A percentile compares a stretch with the other conserved stretches of the same genome.
These are phyloP conservation scores for Philopedon plagiatum DNA, from an alignment of 2,888 invertebrate species.

Conservation along the genomic window DNA sequence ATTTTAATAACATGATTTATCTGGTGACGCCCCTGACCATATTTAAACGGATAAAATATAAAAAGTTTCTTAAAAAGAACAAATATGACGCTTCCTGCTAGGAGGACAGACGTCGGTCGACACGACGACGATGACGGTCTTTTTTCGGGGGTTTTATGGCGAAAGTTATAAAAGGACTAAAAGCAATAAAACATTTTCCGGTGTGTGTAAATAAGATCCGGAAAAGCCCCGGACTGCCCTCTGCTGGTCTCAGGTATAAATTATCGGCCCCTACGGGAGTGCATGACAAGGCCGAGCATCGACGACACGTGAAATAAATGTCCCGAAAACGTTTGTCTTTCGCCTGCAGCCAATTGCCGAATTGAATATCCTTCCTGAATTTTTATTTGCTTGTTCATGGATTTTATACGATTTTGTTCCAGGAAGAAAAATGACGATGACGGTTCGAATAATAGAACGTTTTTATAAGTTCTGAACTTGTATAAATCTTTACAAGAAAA, in stretches of 20 bases:
- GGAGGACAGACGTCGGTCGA: too few species aligned
- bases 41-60: conserved; percentile 14
- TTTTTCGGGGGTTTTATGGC: conserved; percentile 37
- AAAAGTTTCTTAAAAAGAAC: conserved; percentile 21
- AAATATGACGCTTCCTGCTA: conserved; percentile 30
- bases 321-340: conserved; percentile 57
- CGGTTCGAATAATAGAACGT: too few species aligned
- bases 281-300: conserved; percentile 41
- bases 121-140: conserved; percentile 9
- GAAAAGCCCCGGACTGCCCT: conserved; percentile 43
- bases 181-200: conserved; percentile 51
- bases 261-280: conserved; percentile 39
- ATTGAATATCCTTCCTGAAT: conserved; percentile 54
- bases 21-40: not conserved
- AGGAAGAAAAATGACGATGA: not conserved
- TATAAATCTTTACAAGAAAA: too few species aligned
- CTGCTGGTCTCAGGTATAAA: conserved; percentile 47
- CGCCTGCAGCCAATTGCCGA: conserved; percentile 58
- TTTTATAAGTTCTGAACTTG: too few species aligned
- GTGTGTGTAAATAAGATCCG: conserved; percentile 49
- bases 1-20: not conserved
- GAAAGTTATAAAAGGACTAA: conserved; percentile 48
- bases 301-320: conserved; percentile 53
- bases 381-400: conserved; percentile 37
- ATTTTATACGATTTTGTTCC: conserved; percentile 8